Base-by-base conservation (phyloP, 2,888 invertebrate species). In the Piscicola geometra region DNA sequence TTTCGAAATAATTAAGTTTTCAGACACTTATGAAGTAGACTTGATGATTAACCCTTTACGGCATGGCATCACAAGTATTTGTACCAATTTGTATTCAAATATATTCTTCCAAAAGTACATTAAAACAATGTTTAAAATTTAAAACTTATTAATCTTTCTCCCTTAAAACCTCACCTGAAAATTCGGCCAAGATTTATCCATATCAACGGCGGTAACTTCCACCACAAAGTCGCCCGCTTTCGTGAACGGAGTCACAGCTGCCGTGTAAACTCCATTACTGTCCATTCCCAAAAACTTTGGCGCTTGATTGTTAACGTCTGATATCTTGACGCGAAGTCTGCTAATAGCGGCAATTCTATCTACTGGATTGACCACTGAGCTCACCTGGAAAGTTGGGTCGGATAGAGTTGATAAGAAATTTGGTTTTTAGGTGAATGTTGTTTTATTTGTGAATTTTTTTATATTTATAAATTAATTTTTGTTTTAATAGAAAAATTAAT, bases 281-380 rank as follows among this genome's bases (percentile, higher is more conserved):
- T 78, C 79, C 32, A 82, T 77, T 2, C 79, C 78, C 28, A 78
- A 78, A 75, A 97, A 96, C 82, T 93, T 91, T 25, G 97, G 97
- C 9, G 93, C 92, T 87, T 97, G 96, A 88, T 97, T 96, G 88
- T 97, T 97, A 84, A 96, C 94, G 86, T 96, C 96, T 86, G 94
- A 94, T 75, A 80, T 71, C 30, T 36, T 76, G 32, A 80, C 78
- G 30, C 52, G 32, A 41, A 78, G 50, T 2, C 77, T 66, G 73
- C 78, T 9, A 71, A 33, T 30, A 47, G 66, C 18, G 50, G 1
- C 50, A 9, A 1, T 18, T n/a, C 12, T 1, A 3, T n/a, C 18
- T 15, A 5, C 1, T 28, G 68, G 2, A 32, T 47, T 47, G 21
- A 15, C 50, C n/a, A 25, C 5, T 25, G 60, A 25, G 9, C n/a